Evolutionary conservation across 2,888 invertebrate species (phyloP).

Genomic region (Polietes domitor): DNA sequence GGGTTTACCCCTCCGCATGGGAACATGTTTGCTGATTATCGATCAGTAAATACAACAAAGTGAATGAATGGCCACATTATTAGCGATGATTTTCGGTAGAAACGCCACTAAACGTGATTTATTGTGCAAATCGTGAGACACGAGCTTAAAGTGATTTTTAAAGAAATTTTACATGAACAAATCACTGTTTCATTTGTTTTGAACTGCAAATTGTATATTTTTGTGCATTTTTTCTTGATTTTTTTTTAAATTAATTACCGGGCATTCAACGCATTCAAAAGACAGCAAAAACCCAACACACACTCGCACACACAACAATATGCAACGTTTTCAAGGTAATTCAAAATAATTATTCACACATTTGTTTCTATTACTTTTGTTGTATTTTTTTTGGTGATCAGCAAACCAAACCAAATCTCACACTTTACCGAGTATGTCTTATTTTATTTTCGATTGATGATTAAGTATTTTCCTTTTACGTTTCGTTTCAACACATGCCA

Average conservation of each 20-base stretch:
- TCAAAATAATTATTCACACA: conserved; percentile 16
- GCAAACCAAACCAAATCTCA: neutral
- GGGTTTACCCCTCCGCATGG: neutral
- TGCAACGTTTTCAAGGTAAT: conserved; percentile 14
- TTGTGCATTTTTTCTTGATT: neutral
- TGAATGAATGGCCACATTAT: neutral
- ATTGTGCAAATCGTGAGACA: conserved; percentile 15
- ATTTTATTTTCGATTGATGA: neutral
- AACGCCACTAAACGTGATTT: neutral
- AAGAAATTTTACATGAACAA: neutral
- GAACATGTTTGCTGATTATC: neutral
- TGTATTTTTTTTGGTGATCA: neutral
- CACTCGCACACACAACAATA: neutral
- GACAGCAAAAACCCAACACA: neutral
- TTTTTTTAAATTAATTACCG: neutral
- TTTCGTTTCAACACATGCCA: conserved; percentile 20
- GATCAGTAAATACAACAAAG: neutral
- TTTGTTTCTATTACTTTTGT: neutral
- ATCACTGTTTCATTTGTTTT: neutral
- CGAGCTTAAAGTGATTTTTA: conserved; percentile 11
- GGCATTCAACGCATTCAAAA: neutral
- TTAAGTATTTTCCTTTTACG: conserved; percentile 3
- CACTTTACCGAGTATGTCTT: conserved; percentile 20
- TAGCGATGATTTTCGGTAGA: conserved; percentile 1
- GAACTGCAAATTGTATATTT: neutral